Evolutionary conservation across 1,140 invertebrate genomes (phyloP), one percentile per base, ranked within the genome.

Genomic region (Sipha flava): DNA sequence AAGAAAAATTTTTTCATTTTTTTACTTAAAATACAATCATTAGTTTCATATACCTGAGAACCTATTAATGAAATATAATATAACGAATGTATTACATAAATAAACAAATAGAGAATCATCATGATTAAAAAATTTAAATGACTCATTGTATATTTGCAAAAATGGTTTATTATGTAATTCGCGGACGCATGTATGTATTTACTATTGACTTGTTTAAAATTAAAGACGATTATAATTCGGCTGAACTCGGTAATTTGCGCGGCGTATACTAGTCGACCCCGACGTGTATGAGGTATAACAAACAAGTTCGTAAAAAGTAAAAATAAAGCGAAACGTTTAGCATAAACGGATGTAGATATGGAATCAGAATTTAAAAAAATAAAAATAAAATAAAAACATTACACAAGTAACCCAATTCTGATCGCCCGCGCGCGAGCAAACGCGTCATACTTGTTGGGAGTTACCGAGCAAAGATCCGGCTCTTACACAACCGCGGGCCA

Each of bases 331-430:
- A 62, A 34, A 4, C 31, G 29, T 34, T 59, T n/a, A 34, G 1
- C 2, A 9, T 10, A 29, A 18, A n/a, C 16, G 37, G 4, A 10
- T 62, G 7, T 4, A 62, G 29, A n/a, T 3, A 18, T 31, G n/a
- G 7, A 12, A 40, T 3, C 37, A 4, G 5, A 66, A 2, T n/a
- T n/a, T n/a, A 40, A 40, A 40, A 43, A 43, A 66, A 40, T 14
- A 18, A 43, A 9, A 31, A 66, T 21, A 29, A 21, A 29, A 21
- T n/a, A 40, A 26, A 70, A 43, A 75, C n/a, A 40, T 77, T 57
- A 29, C 73, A 57, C 73, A 59, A 77, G 52, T 77, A 77, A 77
- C 73, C 73, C 52, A 29, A 77, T 77, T 77, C 23, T 23, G n/a
- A 21, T 1, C 7, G 23, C 9, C 9, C 23, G 14, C 16, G 16